A percentile compares a stretch with the other conserved stretches of the same genome.
Evolutionary conservation across 2,888 invertebrate species (phyloP).

Genomic region (Zeuzera pyrina): DNA sequence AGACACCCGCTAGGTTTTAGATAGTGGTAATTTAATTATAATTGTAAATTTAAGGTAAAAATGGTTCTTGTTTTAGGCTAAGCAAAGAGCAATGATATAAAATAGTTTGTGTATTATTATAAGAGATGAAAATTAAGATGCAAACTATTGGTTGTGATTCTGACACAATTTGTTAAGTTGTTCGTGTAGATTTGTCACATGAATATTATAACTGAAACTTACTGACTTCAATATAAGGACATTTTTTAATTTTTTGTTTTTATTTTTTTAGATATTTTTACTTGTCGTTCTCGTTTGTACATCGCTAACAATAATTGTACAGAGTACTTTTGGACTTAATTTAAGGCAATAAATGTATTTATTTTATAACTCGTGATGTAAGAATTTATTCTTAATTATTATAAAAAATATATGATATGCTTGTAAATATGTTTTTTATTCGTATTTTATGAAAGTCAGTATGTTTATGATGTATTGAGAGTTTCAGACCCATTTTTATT

Average conservation of each 20-base stretch:
- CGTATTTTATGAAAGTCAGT: too few relatives aligned
- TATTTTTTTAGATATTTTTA: conserved; percentile 55
- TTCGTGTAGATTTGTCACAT: conserved; percentile 59
- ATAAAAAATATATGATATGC: conserved; percentile 73
- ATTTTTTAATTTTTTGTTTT: conserved; percentile 43
- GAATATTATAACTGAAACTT: conserved; percentile 45
- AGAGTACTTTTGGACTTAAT: conserved; percentile 73
- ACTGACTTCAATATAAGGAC: conserved; percentile 56
- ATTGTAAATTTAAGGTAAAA: conserved; percentile 59
- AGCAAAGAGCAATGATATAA: conserved; percentile 72
- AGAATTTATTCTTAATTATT: conserved; percentile 74
- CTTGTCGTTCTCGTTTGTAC: conserved; percentile 70
- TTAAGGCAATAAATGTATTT: conserved; percentile 74
- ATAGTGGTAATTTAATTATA: conserved; percentile 69
- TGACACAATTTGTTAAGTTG: conserved; percentile 72
- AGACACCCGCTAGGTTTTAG: conserved; percentile 68
- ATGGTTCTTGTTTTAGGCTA: conserved; percentile 71
- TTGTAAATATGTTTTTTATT: conserved; percentile 65
- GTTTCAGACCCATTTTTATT: too few relatives aligned
- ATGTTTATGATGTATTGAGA: too few relatives aligned
- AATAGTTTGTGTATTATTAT: conserved; percentile 71
- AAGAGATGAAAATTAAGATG: conserved; percentile 70
- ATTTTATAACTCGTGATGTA: conserved; percentile 74
- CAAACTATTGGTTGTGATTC: conserved; percentile 74
- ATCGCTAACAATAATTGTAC: conserved; percentile 73